Percentiles rank a stretch among this genome's conserved stretches.
Conservation (phyloP, 2,113 vertebrate species). For the Meleagris gallopavo region DNA sequence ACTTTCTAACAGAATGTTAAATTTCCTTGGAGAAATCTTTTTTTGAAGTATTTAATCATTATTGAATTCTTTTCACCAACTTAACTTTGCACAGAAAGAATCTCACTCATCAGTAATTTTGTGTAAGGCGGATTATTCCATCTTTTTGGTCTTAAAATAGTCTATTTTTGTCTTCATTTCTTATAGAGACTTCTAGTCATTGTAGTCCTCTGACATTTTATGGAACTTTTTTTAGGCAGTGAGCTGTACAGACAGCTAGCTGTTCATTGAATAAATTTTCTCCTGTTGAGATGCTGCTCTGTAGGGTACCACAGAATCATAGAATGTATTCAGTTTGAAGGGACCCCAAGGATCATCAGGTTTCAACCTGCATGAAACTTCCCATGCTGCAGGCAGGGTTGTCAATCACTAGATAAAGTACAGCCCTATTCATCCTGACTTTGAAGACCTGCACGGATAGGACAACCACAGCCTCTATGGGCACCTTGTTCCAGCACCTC, state of each 20-base stretch:
- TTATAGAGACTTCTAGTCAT: not conserved
- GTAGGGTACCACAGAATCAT: not conserved
- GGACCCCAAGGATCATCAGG: too few relatives aligned
- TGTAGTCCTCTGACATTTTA: slow-evolving; percentile 28
- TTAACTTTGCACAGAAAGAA: not conserved
- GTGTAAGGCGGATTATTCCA: not conserved
- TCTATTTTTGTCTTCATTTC: slow-evolving; percentile 19
- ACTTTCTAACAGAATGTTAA: not conserved
- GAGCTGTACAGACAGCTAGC: not conserved
- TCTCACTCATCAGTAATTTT: not conserved
- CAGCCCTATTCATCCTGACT: too few relatives aligned
- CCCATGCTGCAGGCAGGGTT: too few relatives aligned
- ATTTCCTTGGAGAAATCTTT: not conserved
- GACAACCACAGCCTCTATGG: too few relatives aligned
- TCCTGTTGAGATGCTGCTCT: slow-evolving; percentile 12
- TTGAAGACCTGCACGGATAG: too few relatives aligned
- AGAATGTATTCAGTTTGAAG: too few relatives aligned
- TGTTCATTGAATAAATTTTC: not conserved
- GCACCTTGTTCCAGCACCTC: too few relatives aligned
- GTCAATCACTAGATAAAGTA: too few relatives aligned
- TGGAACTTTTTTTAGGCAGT: not conserved
- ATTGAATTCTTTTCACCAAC: slow-evolving; percentile 12
- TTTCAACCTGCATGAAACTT: too few relatives aligned
- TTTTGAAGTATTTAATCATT: not conserved
- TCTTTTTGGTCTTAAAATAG: slow-evolving; percentile 1